Conservation (phyloP, 2,113 vertebrate species). For the Cyrtonyx montezumae region DNA sequence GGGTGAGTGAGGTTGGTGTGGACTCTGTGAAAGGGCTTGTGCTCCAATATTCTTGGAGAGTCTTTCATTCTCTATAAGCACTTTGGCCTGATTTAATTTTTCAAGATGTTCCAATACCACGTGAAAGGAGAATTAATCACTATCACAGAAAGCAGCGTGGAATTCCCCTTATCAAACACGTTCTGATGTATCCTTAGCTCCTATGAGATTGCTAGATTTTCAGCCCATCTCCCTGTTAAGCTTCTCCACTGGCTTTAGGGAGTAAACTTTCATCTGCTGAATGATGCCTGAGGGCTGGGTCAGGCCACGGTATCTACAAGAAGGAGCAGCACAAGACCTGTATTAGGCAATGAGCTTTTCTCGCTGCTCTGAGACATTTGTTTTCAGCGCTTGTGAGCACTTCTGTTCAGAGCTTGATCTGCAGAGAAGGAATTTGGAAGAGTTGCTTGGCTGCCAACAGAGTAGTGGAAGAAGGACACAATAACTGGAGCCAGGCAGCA, state of each 20-base stretch:
- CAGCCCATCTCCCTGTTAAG: neutral
- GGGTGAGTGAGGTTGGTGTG: neutral
- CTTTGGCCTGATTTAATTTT: neutral
- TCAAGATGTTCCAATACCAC: neutral
- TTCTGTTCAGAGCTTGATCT: neutral
- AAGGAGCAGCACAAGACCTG: neutral
- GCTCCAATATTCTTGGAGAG: neutral
- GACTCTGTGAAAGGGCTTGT: neutral
- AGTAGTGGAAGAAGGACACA: too few relatives aligned
- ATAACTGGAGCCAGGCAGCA: neutral
- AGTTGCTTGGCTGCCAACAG: neutral
- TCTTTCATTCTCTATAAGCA: neutral
- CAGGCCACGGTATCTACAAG: neutral
- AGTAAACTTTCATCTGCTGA: neutral
- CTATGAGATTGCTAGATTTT: neutral
- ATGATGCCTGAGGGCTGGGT: neutral
- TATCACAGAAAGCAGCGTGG: neutral
- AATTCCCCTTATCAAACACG: neutral
- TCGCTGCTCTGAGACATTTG: neutral
- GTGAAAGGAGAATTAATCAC: neutral
- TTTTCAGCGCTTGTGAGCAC: neutral
- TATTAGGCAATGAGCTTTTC: neutral
- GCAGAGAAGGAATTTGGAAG: neutral
- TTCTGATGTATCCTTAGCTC: rapidly evolving
- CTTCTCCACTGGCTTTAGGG: neutral